Percentiles rank a stretch among this genome's conserved stretches.
phyloP scores from a whole-genome alignment of 2,797 vertebrate genomes.

The Podarcis lilfordi region DNA sequence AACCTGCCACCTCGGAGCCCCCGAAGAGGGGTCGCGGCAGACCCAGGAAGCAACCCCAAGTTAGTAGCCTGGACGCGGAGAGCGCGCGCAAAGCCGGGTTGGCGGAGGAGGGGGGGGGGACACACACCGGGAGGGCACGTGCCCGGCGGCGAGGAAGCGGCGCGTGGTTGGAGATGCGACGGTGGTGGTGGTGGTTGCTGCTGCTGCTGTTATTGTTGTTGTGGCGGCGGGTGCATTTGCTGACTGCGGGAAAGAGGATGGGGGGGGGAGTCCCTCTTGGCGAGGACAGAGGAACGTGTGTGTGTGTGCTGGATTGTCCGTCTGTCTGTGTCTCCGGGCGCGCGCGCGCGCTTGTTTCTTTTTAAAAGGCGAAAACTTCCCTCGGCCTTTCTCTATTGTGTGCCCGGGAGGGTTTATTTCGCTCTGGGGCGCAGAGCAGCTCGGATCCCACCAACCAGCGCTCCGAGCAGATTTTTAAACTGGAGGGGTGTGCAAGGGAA shows the following conservation, averaged over 20 bases:
- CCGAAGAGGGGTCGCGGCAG: constrained; percentile 93
- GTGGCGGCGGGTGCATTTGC: constrained; percentile 19
- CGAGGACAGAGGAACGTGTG: background rate
- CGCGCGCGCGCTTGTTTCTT: background rate
- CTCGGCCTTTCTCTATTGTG: constrained; percentile 75
- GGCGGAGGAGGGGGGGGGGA: no score
- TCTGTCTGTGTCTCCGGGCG: background rate
- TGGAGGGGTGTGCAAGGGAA: background rate
- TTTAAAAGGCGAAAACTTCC: constrained; percentile 46
- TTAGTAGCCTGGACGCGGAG: constrained; percentile 73
- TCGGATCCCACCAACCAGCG: constrained; percentile 54
- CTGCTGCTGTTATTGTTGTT: background rate
- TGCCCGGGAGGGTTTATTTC: constrained; percentile 53
- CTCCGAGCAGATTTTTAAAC: constrained; percentile 60
- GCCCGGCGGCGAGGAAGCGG: constrained; percentile 5
- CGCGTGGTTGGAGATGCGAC: background rate
- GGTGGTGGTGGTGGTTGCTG: background rate
- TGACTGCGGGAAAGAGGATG: background rate
- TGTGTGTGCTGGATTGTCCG: constrained; percentile 1
- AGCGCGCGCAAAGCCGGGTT: background rate
- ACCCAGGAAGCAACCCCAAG: constrained; percentile 93
- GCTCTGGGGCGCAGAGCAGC: constrained; percentile 55
- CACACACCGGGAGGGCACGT: constrained; percentile 31
- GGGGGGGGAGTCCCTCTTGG: background rate
- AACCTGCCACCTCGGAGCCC: constrained; percentile 85